Conservation (phyloP, 1,140 invertebrate genomes). For the Euborellia annulipes region DNA sequence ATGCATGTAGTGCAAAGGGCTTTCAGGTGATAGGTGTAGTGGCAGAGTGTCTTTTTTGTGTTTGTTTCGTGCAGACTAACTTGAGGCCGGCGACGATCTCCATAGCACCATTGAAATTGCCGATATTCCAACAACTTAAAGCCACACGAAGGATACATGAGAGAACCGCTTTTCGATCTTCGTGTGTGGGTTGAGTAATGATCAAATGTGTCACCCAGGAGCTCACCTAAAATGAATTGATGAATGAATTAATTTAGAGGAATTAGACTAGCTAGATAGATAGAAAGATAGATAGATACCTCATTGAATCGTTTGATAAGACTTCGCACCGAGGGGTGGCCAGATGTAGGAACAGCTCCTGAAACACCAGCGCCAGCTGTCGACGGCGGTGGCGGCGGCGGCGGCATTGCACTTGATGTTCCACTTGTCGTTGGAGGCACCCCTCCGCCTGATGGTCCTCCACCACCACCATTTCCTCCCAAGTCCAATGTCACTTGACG, state of each 20-base stretch:
- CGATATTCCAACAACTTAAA: slow-evolving; percentile 81
- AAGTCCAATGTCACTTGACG: slow-evolving; percentile 74
- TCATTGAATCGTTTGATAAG: slow-evolving; percentile 82
- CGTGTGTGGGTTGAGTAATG: slow-evolving; percentile 66
- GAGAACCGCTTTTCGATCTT: slow-evolving; percentile 74
- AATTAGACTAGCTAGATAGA: not conserved
- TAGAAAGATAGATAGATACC: slow-evolving; percentile 34
- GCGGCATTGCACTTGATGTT: slow-evolving; percentile 14
- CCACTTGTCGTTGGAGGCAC: too few species aligned
- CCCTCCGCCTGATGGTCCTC: slow-evolving; percentile 19
- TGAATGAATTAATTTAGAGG: not conserved
- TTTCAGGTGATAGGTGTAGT: too few species aligned
- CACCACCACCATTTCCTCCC: slow-evolving; percentile 28
- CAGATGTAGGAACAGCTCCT: slow-evolving; percentile 15
- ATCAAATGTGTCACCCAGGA: slow-evolving; percentile 88
- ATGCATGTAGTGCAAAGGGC: too few species aligned
- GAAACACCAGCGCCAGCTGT: slow-evolving; percentile 12
- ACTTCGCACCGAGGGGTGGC: slow-evolving; percentile 36
- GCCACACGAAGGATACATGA: slow-evolving; percentile 79
- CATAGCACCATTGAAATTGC: slow-evolving; percentile 91
- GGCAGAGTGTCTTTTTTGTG: too few species aligned
- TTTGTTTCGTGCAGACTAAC: slow-evolving; percentile 37
- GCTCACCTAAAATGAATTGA: slow-evolving; percentile 48
- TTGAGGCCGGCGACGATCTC: slow-evolving; percentile 89
- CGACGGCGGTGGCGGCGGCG: slow-evolving; percentile 16